phyloP scores from a whole-genome alignment of 1,140 invertebrate species.

The Lineus longissimus region DNA sequence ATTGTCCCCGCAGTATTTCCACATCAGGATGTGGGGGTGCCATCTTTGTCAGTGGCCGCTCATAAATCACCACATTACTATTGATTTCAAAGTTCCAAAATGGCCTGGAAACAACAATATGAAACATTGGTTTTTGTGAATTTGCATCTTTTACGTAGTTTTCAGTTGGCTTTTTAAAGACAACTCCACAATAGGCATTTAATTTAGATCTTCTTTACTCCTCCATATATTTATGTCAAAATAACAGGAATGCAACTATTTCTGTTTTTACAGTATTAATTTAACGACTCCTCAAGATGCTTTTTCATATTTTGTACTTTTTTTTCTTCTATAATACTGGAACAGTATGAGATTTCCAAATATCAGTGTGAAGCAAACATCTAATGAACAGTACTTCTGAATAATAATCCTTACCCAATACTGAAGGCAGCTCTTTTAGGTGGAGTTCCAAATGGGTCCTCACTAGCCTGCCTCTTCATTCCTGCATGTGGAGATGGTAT shows the following conservation, averaged over 20 bases:
- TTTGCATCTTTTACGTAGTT: too few relatives aligned
- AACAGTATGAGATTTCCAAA: too few relatives aligned
- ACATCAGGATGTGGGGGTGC: conserved; percentile 92
- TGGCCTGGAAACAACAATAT: conserved; percentile 59
- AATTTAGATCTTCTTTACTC: too few relatives aligned
- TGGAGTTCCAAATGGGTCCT: conserved; percentile 33
- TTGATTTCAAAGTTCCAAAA: conserved; percentile 93
- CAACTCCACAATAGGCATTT: too few relatives aligned
- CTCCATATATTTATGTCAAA: too few relatives aligned
- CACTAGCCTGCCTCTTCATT: conserved; percentile 38
- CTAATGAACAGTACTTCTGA: background rate
- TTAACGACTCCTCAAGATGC: background rate
- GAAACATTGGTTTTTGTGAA: background rate
- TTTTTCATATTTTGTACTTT: background rate
- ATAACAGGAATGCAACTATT: background rate
- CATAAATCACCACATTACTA: conserved; percentile 90
- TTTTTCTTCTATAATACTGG: too few relatives aligned
- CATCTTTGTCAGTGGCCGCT: conserved; percentile 70
- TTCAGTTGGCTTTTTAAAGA: too few relatives aligned
- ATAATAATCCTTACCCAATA: conserved; percentile 37
- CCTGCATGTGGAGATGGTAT: conserved; percentile 26
- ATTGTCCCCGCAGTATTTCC: conserved; percentile 74
- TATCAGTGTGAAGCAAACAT: too few relatives aligned
- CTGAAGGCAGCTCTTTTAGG: conserved; percentile 38
- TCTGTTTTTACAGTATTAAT: background rate